A percentile compares a stretch with the other conserved stretches of the same genome.
Evolutionary conservation across 2,888 invertebrate genomes (phyloP).

Genomic region (Bugula neritina): DNA sequence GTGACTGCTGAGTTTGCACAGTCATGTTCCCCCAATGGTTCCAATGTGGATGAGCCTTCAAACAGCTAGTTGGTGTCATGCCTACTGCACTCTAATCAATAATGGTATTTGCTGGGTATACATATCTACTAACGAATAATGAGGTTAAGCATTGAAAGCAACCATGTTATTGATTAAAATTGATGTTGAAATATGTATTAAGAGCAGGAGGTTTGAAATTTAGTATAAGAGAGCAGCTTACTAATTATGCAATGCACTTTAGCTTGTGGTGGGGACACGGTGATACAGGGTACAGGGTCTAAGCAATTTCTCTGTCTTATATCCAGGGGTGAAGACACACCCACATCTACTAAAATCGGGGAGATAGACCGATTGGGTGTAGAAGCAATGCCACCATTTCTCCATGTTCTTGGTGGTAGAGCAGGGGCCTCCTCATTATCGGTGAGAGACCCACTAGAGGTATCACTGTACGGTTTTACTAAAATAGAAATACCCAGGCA

Average conservation of each 20-base stretch:
- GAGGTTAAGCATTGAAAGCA: not conserved
- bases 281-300: slow-evolving; percentile 3
- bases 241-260: not conserved
- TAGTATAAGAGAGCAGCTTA: not conserved
- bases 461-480: slow-evolving; percentile 13
- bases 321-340: not conserved
- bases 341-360: not conserved
- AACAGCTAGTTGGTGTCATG: too few relatives aligned
- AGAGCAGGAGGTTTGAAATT: not conserved
- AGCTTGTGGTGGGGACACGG: not conserved
- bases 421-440: slow-evolving; percentile 9
- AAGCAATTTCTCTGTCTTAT: not conserved
- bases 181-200: not conserved
- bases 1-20: too few relatives aligned
- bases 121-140: too few relatives aligned
- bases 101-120: too few relatives aligned
- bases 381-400: not conserved
- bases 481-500: not conserved
- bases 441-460: not conserved
- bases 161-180: not conserved
- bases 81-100: too few relatives aligned
- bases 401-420: slow-evolving; percentile 11
- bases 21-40: too few relatives aligned
- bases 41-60: too few relatives aligned
- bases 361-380: not conserved